Evolutionary conservation across 2,888 invertebrate genomes (phyloP).

Genomic region (Dolomedes plantarius): DNA sequence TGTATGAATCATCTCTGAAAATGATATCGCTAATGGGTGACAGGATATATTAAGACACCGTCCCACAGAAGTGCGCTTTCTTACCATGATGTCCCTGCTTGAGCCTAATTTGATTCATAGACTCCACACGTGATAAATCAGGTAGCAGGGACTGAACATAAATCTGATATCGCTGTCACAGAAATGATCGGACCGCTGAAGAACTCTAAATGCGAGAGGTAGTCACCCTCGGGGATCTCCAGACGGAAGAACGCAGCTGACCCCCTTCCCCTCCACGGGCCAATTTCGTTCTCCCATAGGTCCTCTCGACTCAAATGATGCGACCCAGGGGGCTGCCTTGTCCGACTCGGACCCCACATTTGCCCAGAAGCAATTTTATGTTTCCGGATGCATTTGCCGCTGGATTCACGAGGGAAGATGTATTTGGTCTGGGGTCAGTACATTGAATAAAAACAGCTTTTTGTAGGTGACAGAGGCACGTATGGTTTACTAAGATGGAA

Average conservation of each 20-base stretch:
- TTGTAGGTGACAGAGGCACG: no score
- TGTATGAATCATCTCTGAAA: no score
- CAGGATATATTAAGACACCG: no score
- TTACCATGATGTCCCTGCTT: no score
- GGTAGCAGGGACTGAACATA: neutral
- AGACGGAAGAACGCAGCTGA: conserved; percentile 44
- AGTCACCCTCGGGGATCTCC: conserved; percentile 13
- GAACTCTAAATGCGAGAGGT: conserved; percentile 26
- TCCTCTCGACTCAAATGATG: conserved; percentile 46
- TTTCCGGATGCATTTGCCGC: conserved; percentile 14
- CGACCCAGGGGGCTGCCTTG: conserved; percentile 40
- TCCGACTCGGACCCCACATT: conserved; percentile 13
- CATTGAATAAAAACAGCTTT: neutral
- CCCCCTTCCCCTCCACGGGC: conserved; percentile 29
- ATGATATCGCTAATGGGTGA: no score
- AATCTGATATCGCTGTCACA: conserved; percentile 45
- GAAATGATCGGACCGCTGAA: conserved; percentile 40
- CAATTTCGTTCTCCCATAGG: conserved; percentile 39
- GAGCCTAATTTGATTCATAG: no score
- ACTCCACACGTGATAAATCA: neutral
- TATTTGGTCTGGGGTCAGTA: neutral
- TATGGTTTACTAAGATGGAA: no score
- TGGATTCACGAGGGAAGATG: conserved; percentile 14
- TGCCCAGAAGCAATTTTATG: conserved; percentile 56
- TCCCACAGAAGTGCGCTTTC: no score